phyloP scores from a whole-genome alignment of 1,140 invertebrate species.

The Elymnias hypermnestra region DNA sequence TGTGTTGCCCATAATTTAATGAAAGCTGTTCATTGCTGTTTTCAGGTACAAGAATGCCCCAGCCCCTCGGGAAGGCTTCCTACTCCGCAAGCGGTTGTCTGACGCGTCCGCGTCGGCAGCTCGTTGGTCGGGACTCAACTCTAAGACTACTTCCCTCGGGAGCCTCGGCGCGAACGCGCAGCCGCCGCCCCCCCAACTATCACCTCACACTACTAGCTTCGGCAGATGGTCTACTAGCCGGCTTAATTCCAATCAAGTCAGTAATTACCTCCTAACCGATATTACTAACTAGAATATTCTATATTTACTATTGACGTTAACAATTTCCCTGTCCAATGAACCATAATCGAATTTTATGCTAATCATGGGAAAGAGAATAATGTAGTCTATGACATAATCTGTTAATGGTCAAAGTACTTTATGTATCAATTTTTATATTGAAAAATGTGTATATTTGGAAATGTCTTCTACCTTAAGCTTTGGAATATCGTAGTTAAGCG shows the following conservation, averaged over 20 bases:
- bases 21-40: not conserved
- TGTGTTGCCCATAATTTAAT: no score
- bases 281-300: no score
- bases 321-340: no score
- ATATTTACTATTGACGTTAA: no score
- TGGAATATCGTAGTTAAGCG: no score
- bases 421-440: no score
- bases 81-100: conserved; percentile 80
- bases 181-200: conserved; percentile 68
- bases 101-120: conserved; percentile 79
- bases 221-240: conserved; percentile 91
- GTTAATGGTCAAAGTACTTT: no score
- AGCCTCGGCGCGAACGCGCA: conserved; percentile 77
- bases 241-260: conserved; percentile 82
- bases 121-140: conserved; percentile 84
- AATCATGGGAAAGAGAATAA: no score
- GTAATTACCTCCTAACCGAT: conserved; percentile 12
- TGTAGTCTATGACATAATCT: no score
- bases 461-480: no score
- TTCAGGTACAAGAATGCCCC: conserved; percentile 87
- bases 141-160: conserved; percentile 86
- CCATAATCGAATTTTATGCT: no score
- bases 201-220: conserved; percentile 75
- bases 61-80: conserved; percentile 81
- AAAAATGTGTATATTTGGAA: no score